Conservation (phyloP, 1,140 invertebrate genomes). For the Drosophila sp. region DNA sequence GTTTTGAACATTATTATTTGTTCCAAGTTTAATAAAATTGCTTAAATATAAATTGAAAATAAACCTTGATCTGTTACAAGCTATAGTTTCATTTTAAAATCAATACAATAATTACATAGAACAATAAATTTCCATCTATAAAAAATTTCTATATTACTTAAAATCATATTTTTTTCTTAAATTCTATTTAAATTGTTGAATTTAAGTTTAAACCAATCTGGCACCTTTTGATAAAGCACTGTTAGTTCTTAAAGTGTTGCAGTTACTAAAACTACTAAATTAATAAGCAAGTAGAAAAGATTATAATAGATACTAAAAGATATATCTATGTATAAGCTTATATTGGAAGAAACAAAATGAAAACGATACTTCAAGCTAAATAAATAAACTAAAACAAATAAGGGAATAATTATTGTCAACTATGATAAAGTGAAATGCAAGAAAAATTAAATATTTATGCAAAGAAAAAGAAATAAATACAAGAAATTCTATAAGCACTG, state of each 20-base stretch:
- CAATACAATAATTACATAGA: too few relatives aligned
- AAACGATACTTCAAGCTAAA: slow-evolving; percentile 15
- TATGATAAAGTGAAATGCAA: slow-evolving; percentile 33
- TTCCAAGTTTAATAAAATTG: too few relatives aligned
- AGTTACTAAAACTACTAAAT: slow-evolving; percentile 35
- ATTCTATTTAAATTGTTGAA: neutral
- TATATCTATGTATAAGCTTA: slow-evolving; percentile 12
- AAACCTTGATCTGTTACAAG: too few relatives aligned
- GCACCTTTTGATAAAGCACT: slow-evolving; percentile 51
- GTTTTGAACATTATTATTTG: too few relatives aligned
- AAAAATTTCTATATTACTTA: too few relatives aligned
- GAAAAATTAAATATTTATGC: slow-evolving; percentile 61
- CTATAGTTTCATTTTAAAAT: too few relatives aligned
- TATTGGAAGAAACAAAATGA: neutral
- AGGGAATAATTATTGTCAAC: slow-evolving; percentile 61
- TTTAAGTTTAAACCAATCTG: neutral
- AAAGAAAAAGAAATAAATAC: slow-evolving; percentile 61
- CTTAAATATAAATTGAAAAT: too few relatives aligned
- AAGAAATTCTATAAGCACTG: slow-evolving; percentile 11
- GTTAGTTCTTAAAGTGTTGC: slow-evolving; percentile 47
- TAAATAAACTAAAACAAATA: slow-evolving; percentile 33
- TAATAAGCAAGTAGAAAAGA: slow-evolving; percentile 9
- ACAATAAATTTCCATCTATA: too few relatives aligned
- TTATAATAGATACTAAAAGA: slow-evolving; percentile 19
- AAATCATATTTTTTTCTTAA: neutral